These are phyloP conservation scores for Antedon mediterranea DNA, from an alignment of 53 echinoderm and acorn worm species.

Conservation along the genomic window DNA sequence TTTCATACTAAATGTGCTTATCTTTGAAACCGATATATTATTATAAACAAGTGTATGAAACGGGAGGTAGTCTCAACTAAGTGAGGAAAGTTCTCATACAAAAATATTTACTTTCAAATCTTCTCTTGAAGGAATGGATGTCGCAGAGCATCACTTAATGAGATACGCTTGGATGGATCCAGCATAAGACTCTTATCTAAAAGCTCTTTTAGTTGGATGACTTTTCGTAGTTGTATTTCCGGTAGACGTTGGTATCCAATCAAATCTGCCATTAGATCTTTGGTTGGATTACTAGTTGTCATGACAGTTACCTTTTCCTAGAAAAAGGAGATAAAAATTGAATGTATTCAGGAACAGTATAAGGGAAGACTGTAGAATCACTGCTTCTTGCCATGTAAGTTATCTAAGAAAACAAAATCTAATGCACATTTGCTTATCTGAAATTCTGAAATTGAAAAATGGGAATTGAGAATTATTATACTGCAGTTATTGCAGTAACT, in stretches of 20 bases:
- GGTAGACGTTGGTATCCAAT: constrained; percentile 81
- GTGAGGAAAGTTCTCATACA: background rate
- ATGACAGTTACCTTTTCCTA: constrained; percentile 92
- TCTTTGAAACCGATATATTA: too few species aligned
- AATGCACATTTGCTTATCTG: too few species aligned
- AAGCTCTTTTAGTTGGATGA: constrained; percentile 77
- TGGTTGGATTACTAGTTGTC: constrained; percentile 66
- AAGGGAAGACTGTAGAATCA: too few species aligned
- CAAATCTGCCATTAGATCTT: constrained; percentile 71
- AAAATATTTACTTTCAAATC: constrained; percentile 30
- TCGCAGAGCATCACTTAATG: constrained; percentile 68
- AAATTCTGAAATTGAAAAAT: too few species aligned
- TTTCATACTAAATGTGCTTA: too few species aligned
- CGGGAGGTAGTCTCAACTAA: too few species aligned
- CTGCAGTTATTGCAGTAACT: too few species aligned
- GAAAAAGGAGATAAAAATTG: background rate
- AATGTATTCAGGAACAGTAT: too few species aligned
- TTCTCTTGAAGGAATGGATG: constrained; percentile 98
- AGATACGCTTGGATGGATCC: constrained; percentile 76
- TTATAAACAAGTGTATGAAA: too few species aligned
- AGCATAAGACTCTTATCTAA: constrained; percentile 84
- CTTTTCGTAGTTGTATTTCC: constrained; percentile 83
- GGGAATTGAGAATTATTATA: too few species aligned
- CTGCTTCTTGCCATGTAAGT: too few species aligned
- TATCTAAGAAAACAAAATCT: too few species aligned